Percentiles rank a stretch among this genome's conserved stretches.
Conservation (phyloP, 2,888 invertebrate genomes). For the Acronicta leporina region DNA sequence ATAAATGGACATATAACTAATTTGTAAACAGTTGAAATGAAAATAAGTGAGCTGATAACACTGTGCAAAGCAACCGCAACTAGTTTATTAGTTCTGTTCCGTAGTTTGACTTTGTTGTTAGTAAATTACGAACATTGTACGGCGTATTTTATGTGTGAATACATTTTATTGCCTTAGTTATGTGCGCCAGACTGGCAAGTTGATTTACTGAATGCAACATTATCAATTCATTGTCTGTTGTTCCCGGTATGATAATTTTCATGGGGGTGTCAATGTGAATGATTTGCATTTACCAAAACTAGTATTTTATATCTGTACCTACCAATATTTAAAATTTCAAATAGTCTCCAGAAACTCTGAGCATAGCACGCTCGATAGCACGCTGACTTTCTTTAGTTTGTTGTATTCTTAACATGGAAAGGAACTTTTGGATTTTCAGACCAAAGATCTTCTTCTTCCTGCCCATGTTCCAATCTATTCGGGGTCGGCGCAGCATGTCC, state of each 20-base stretch:
- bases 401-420: no score
- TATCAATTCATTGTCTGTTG: slow-evolving; percentile 34
- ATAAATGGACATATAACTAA: not conserved
- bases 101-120: slow-evolving; percentile 44
- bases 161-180: slow-evolving; percentile 53
- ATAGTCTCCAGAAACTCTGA: no score
- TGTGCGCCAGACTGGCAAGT: slow-evolving; percentile 37
- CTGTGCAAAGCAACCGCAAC: slow-evolving; percentile 19
- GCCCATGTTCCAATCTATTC: no score
- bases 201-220: slow-evolving; percentile 42
- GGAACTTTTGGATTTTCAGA: no score
- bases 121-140: slow-evolving; percentile 45
- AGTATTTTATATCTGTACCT: no score
- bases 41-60: slow-evolving; percentile 15
- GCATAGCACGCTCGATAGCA: no score
- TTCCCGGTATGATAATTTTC: slow-evolving; percentile 25
- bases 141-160: slow-evolving; percentile 46
- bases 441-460: no score
- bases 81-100: slow-evolving; percentile 44
- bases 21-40: slow-evolving; percentile 14
- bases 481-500: no score
- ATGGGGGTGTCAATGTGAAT: slow-evolving; percentile 8
- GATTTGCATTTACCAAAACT: slow-evolving; percentile 5
- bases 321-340: no score
- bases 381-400: no score